These are phyloP conservation scores for Psittacula cyanocephala DNA, from an alignment of 2,113 vertebrate species.

Conservation along the genomic window DNA sequence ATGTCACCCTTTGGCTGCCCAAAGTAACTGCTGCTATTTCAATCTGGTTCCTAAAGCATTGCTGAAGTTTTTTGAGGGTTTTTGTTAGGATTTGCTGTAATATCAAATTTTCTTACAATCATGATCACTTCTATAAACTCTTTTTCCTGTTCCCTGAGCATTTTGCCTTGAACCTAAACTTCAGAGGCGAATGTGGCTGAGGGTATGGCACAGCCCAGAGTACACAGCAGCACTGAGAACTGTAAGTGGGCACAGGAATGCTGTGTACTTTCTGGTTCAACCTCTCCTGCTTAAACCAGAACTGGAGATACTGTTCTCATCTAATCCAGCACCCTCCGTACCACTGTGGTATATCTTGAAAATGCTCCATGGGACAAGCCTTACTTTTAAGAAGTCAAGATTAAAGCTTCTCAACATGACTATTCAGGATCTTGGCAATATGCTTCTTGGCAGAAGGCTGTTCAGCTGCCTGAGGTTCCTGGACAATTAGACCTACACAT, in stretches of 20 bases:
- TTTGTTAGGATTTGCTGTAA: background rate
- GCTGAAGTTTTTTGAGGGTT: background rate
- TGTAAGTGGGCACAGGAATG: background rate
- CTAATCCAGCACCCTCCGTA: background rate
- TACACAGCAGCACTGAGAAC: background rate
- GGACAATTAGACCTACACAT: background rate
- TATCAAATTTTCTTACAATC: slow-evolving; percentile 17
- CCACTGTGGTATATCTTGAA: background rate
- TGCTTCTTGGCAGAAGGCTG: background rate
- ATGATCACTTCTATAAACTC: background rate
- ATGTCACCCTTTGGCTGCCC: background rate
- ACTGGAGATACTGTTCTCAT: background rate
- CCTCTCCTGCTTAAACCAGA: background rate
- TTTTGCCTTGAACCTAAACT: background rate
- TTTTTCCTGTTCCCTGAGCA: background rate
- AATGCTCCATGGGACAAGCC: background rate
- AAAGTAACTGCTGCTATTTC: background rate
- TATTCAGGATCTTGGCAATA: background rate
- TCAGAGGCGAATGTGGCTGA: background rate
- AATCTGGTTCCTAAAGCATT: background rate
- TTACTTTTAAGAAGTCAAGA: background rate
- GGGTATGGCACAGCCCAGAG: background rate
- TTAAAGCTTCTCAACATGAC: background rate
- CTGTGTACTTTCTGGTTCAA: background rate
- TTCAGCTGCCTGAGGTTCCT: background rate